A percentile compares a stretch with the other conserved stretches of the same genome.
phyloP scores from a whole-genome alignment of 2,888 invertebrate genomes.

The Linyphia triangularis region DNA sequence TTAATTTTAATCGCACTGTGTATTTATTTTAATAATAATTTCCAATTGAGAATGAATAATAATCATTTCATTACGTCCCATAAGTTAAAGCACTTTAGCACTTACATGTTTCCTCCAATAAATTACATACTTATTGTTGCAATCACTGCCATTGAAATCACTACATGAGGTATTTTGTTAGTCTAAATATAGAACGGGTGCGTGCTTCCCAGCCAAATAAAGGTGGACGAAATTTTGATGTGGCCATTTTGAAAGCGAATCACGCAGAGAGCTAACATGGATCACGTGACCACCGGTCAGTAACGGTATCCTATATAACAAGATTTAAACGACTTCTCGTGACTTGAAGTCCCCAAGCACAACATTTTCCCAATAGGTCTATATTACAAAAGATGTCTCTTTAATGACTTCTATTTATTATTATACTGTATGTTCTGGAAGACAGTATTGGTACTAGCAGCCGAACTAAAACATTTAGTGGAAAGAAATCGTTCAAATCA shows the following conservation, averaged over 20 bases:
- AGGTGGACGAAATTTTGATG: neutral
- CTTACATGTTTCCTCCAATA: neutral
- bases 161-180: neutral
- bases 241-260: neutral
- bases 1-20: too few species aligned
- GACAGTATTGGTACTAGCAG: too few species aligned
- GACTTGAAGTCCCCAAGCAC: neutral
- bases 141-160: neutral
- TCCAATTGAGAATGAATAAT: too few species aligned
- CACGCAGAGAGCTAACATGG: neutral
- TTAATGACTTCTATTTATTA: too few species aligned
- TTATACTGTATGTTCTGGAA: too few species aligned
- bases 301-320: neutral
- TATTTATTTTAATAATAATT: too few species aligned
- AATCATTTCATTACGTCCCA: too few species aligned
- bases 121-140: neutral
- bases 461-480: too few species aligned
- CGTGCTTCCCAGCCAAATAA: neutral
- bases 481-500: neutral
- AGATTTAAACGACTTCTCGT: neutral
- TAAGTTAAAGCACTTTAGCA: neutral
- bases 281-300: conserved; percentile 3
- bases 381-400: too few species aligned
- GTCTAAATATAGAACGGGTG: neutral
- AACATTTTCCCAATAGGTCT: too few species aligned